These are phyloP conservation scores for Panthera tigris DNA, from an alignment of 2,113 vertebrate genomes.

Conservation along the genomic window DNA sequence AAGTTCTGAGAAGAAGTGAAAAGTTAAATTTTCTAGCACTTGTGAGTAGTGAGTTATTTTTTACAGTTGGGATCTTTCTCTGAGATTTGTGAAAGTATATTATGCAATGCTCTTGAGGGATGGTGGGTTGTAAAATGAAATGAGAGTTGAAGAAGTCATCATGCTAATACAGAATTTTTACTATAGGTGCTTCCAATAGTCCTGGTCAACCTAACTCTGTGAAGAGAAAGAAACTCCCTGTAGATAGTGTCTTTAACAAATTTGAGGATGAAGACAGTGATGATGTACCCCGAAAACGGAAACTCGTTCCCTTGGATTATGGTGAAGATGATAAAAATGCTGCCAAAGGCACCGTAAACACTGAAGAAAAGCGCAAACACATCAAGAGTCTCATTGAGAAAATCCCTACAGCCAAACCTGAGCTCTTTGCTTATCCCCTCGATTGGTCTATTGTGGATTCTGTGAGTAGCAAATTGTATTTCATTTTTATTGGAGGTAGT, in stretches of 20 bases:
- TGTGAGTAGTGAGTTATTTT: conserved; percentile 77
- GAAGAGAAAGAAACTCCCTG: conserved; percentile 97
- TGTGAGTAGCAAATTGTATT: conserved; percentile 85
- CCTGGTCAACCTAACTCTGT: conserved; percentile 94
- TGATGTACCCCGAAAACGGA: conserved; percentile 95
- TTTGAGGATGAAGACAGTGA: conserved; percentile 98
- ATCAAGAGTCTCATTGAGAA: conserved; percentile 99
- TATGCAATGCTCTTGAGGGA: conserved; percentile 59
- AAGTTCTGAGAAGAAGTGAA: conserved; percentile 79
- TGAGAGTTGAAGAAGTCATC: neutral
- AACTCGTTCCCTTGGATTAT: conserved; percentile 97
- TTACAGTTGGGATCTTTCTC: conserved; percentile 73
- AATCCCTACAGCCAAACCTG: conserved; percentile 98
- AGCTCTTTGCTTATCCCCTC: conserved; percentile 97
- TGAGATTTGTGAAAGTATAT: conserved; percentile 57
- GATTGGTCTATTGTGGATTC: conserved; percentile 99
- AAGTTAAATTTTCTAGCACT: conserved; percentile 79
- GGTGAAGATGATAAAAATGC: conserved; percentile 97
- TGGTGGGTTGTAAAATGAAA: conserved; percentile 45
- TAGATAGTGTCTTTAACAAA: conserved; percentile 98
- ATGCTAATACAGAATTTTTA: conserved; percentile 59
- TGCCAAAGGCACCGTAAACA: conserved; percentile 94
- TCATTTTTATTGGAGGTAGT: neutral
- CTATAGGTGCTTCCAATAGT: conserved; percentile 92
- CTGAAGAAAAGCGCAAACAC: conserved; percentile 98